These are phyloP conservation scores for Eristalis arbustorum DNA, from an alignment of 2,888 invertebrate species.

Conservation along the genomic window DNA sequence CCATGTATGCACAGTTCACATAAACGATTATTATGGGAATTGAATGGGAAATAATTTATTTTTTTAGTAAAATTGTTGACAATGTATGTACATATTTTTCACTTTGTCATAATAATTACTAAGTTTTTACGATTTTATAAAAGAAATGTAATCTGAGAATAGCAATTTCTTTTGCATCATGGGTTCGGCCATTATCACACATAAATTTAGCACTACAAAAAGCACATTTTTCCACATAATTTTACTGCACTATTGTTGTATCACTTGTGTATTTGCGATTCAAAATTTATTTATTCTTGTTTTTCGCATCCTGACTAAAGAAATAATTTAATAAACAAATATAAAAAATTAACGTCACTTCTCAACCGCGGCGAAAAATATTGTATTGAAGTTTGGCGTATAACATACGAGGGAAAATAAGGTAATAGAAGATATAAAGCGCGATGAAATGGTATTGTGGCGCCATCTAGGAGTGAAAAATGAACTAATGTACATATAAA, in stretches of 20 bases:
- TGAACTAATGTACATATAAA: not conserved
- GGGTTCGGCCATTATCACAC: constrained; percentile 36
- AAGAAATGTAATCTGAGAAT: not conserved
- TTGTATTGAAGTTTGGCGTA: constrained; percentile 46
- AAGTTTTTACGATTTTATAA: not conserved
- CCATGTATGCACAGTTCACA: not conserved
- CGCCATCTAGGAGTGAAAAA: constrained; percentile 20
- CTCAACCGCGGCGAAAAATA: constrained; percentile 57
- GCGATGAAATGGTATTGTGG: not conserved
- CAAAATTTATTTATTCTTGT: not conserved
- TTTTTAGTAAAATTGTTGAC: not conserved
- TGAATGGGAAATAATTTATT: not conserved
- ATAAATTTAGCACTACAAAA: not conserved
- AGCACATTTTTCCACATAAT: not conserved
- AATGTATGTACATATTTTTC: not conserved
- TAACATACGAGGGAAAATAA: constrained; percentile 32
- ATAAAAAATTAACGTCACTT: constrained; percentile 44
- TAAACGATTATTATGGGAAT: not conserved
- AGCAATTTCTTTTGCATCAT: not conserved
- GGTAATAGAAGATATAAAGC: constrained; percentile 49
- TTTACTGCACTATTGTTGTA: not conserved
- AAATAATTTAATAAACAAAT: constrained; percentile 55
- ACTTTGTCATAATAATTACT: not conserved
- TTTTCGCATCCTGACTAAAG: not conserved
- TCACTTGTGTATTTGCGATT: not conserved